Conservation (phyloP, 2,888 invertebrate genomes). For the Rhopalosiphum nymphaeae region DNA sequence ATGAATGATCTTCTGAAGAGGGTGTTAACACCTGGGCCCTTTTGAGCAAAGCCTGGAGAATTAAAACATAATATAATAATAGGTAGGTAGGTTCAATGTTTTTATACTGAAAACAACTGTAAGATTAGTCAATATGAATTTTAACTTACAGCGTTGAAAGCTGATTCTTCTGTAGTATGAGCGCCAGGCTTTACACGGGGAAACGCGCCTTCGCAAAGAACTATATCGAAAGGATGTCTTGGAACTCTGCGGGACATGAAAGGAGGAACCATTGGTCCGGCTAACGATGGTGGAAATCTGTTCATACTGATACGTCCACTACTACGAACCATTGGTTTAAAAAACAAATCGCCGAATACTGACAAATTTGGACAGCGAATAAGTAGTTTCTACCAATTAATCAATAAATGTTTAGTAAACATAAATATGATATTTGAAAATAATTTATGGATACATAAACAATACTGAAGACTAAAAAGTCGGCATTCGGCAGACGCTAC, state of each 20-base stretch:
- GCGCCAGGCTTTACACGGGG: constrained; percentile 81
- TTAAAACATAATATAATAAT: not conserved
- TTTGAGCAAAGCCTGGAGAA: constrained; percentile 86
- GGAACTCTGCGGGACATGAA: constrained; percentile 70
- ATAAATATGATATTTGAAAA: not conserved
- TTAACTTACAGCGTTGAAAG: constrained; percentile 83
- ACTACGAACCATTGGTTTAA: constrained; percentile 48
- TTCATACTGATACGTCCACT: constrained; percentile 45
- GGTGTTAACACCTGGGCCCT: constrained; percentile 93
- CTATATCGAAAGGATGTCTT: constrained; percentile 88
- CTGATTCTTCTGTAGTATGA: constrained; percentile 52
- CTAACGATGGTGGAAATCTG: constrained; percentile 46
- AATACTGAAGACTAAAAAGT: not conserved
- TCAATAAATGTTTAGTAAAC: not conserved
- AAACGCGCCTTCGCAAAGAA: constrained; percentile 89
- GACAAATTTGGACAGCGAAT: not conserved
- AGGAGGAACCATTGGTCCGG: constrained; percentile 46
- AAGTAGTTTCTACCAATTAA: not conserved
- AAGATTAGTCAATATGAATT: constrained; percentile 74
- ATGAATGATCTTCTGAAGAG: constrained; percentile 89
- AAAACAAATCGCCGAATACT: not conserved
- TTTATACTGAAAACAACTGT: not conserved
- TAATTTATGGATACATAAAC: not conserved
- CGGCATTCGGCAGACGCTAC: too few relatives aligned
- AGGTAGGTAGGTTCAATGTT: not conserved